These are phyloP conservation scores for Agrochola lychnidis DNA, from an alignment of 2,888 invertebrate genomes.

Conservation along the genomic window DNA sequence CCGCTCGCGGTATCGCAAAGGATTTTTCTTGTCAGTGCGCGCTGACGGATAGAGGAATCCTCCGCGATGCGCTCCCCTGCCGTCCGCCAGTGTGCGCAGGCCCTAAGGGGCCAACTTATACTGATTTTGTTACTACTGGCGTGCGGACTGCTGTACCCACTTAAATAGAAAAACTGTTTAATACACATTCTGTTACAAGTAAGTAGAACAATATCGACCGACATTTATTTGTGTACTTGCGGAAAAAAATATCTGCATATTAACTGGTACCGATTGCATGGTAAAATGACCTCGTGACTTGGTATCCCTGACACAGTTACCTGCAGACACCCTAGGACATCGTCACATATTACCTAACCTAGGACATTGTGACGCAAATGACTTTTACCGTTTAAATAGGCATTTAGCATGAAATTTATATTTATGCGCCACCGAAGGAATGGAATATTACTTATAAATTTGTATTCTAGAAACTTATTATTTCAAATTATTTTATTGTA, in stretches of 20 bases:
- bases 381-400: slow-evolving; percentile 34
- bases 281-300: slow-evolving; percentile 47
- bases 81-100: too few relatives aligned
- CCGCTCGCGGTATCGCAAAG: too few relatives aligned
- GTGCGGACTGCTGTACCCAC: too few relatives aligned
- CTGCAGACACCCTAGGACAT: slow-evolving; percentile 60
- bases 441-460: neutral
- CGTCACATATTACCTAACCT: slow-evolving; percentile 58
- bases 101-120: neutral
- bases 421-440: slow-evolving; percentile 5
- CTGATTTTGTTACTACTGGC: neutral
- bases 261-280: slow-evolving; percentile 60
- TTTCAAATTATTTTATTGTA: neutral
- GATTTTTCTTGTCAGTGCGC: too few relatives aligned
- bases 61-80: too few relatives aligned
- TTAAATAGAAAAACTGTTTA: neutral
- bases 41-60: too few relatives aligned
- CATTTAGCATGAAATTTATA: slow-evolving; percentile 39
- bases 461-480: slow-evolving; percentile 7
- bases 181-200: slow-evolving; percentile 23
- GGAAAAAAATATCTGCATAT: slow-evolving; percentile 59
- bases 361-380: slow-evolving; percentile 64
- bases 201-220: slow-evolving; percentile 56
- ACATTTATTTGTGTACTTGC: slow-evolving; percentile 49
- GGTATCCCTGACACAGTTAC: slow-evolving; percentile 65